Conservation (phyloP, 1,140 invertebrate genomes). For the Drosophila pseudoananassae region DNA sequence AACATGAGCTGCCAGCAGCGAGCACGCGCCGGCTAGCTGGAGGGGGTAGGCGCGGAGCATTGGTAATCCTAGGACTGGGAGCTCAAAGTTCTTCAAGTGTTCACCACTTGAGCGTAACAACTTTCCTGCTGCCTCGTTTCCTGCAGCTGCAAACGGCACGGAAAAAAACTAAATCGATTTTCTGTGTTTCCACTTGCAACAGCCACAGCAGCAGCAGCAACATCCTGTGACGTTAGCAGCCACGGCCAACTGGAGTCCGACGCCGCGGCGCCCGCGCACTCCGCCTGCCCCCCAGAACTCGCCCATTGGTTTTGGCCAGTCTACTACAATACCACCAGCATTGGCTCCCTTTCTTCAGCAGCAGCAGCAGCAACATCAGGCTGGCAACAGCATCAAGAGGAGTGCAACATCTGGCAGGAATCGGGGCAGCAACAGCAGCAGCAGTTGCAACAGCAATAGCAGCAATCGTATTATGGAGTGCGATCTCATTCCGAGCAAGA, state of each 20-base stretch:
- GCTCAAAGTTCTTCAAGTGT: slow-evolving; percentile 61
- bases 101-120: slow-evolving; percentile 70
- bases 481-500: slow-evolving; percentile 81
- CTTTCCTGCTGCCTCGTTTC: slow-evolving; percentile 18
- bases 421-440: slow-evolving; percentile 24
- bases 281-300: slow-evolving; percentile 77
- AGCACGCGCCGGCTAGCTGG: slow-evolving; percentile 49
- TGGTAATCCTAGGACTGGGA: slow-evolving; percentile 28
- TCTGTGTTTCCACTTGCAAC: slow-evolving; percentile 50
- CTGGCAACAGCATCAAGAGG: slow-evolving; percentile 21
- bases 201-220: slow-evolving; percentile 31
- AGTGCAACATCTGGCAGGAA: slow-evolving; percentile 26
- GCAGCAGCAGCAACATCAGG: slow-evolving; percentile 29
- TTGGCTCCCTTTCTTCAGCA: slow-evolving; percentile 60
- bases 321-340: slow-evolving; percentile 47
- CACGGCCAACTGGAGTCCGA: slow-evolving; percentile 61
- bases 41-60: slow-evolving; percentile 13
- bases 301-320: slow-evolving; percentile 64
- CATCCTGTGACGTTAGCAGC: slow-evolving; percentile 32
- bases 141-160: slow-evolving; percentile 39
- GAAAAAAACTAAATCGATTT: slow-evolving; percentile 77
- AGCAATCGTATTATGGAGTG: slow-evolving; percentile 75
- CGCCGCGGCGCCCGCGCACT: slow-evolving; percentile 61
- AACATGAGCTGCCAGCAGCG: slow-evolving; percentile 58
- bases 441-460: slow-evolving; percentile 9